These are phyloP conservation scores for Sandelia bainsii DNA, from an alignment of 2,797 vertebrate genomes.

Conservation along the genomic window DNA sequence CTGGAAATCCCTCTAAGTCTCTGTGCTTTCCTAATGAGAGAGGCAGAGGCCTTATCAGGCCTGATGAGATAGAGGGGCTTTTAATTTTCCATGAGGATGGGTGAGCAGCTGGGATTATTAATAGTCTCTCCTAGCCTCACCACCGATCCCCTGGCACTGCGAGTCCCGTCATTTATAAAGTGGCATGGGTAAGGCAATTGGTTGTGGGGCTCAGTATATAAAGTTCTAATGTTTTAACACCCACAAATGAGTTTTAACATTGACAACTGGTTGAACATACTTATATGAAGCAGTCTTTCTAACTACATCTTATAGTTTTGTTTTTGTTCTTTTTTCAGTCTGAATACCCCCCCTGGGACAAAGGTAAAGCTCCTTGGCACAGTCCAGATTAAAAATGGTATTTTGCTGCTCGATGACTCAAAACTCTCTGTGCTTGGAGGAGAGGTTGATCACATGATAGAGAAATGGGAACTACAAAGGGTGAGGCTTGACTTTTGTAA, in stretches of 20 bases:
- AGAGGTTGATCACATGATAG: slow-evolving; percentile 97
- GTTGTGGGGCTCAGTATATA: slow-evolving; percentile 32
- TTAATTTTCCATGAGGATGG: slow-evolving; percentile 78
- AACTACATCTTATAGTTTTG: background rate
- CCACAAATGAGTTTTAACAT: slow-evolving; percentile 17
- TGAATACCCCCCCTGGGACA: slow-evolving; percentile 97
- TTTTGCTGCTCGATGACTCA: slow-evolving; percentile 93
- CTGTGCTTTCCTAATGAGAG: slow-evolving; percentile 81
- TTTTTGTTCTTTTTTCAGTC: slow-evolving; percentile 69
- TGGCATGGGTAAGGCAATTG: slow-evolving; percentile 53
- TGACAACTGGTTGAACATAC: background rate
- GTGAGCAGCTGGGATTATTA: slow-evolving; percentile 80
- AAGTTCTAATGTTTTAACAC: slow-evolving; percentile 28
- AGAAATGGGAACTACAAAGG: slow-evolving; percentile 99
- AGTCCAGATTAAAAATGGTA: slow-evolving; percentile 92
- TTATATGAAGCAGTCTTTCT: background rate
- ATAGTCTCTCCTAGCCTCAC: slow-evolving; percentile 72
- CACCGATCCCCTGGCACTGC: slow-evolving; percentile 71
- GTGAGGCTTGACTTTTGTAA: slow-evolving; percentile 82
- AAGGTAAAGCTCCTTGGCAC: slow-evolving; percentile 94
- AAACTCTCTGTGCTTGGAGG: slow-evolving; percentile 94
- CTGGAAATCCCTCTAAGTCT: slow-evolving; percentile 81
- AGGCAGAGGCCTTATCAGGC: slow-evolving; percentile 79
- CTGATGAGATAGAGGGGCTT: slow-evolving; percentile 80
- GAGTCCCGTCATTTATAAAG: slow-evolving; percentile 77